Percentiles rank a stretch among this genome's conserved stretches.
These are phyloP conservation scores for Siniperca scherzeri DNA, from an alignment of 2,797 vertebrate species.

Conservation along the genomic window DNA sequence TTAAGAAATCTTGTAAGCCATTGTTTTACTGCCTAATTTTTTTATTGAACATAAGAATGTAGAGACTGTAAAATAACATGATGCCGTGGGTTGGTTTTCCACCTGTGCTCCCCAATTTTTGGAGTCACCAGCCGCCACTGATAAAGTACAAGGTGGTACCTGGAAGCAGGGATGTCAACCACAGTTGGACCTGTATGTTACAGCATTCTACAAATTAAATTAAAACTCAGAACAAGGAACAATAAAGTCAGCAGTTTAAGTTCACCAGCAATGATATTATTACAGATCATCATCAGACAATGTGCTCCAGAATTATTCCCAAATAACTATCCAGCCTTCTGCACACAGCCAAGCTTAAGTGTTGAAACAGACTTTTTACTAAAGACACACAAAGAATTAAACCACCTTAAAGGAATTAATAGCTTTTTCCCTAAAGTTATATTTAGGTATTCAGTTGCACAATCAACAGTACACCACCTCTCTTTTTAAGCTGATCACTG, in stretches of 20 bases:
- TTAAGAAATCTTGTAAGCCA: too few relatives aligned
- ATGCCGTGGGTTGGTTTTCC: too few relatives aligned
- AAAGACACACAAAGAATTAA: not conserved
- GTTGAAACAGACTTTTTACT: not conserved
- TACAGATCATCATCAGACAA: not conserved
- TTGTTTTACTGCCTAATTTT: too few relatives aligned
- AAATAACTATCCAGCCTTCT: not conserved
- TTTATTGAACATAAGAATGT: too few relatives aligned
- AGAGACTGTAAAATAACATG: too few relatives aligned
- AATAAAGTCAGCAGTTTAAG: not conserved
- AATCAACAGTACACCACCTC: conserved; percentile 37
- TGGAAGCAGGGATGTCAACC: not conserved
- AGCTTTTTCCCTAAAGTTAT: conserved; percentile 36
- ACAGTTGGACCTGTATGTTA: not conserved
- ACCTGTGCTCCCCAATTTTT: too few relatives aligned
- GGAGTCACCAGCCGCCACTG: too few relatives aligned
- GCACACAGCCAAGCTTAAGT: not conserved
- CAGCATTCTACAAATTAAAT: not conserved
- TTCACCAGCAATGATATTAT: not conserved
- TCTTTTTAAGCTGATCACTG: conserved; percentile 62
- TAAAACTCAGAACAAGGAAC: not conserved
- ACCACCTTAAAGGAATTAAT: conserved; percentile 22
- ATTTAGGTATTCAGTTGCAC: conserved; percentile 51
- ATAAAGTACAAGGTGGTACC: not conserved
- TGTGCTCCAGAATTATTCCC: not conserved